Percentiles rank a stretch among this genome's conserved stretches.
These are phyloP conservation scores for Mohoua ochrocephala DNA, from an alignment of 2,113 vertebrate species.

Conservation along the genomic window DNA sequence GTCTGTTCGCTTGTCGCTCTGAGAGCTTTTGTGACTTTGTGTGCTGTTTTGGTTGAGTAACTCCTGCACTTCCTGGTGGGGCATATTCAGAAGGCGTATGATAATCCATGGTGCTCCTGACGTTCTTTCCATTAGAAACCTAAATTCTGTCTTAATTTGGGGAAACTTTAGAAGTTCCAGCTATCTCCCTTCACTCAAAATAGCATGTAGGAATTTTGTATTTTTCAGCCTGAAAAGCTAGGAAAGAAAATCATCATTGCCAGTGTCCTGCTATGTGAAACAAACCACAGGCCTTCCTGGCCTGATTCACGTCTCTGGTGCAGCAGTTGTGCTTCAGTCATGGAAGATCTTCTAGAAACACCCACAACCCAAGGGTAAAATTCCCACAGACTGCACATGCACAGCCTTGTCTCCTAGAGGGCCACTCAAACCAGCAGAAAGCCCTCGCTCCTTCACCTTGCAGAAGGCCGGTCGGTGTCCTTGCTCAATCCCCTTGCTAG, in stretches of 20 bases:
- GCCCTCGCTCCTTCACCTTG: not conserved
- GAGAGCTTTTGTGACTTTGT: not conserved
- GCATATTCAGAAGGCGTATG: not conserved
- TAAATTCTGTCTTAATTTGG: not conserved
- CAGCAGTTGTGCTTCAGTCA: not conserved
- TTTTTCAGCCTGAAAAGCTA: not conserved
- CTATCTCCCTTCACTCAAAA: not conserved
- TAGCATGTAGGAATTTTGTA: not conserved
- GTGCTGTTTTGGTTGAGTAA: not conserved
- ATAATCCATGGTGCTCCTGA: not conserved
- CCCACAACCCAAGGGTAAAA: not conserved
- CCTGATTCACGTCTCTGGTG: not conserved
- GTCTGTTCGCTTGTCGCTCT: not conserved
- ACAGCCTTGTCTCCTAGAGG: not conserved
- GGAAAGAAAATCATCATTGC: not conserved
- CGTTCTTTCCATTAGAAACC: not conserved
- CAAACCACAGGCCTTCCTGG: not conserved
- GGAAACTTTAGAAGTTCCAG: not conserved
- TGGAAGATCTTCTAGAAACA: not conserved
- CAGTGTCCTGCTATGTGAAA: not conserved
- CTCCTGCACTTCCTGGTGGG: not conserved
- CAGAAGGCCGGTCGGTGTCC: not conserved
- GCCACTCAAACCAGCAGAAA: not conserved
- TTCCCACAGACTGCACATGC: not conserved
- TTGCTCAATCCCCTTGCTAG: not conserved